Evolutionary conservation across 2,113 vertebrate genomes (phyloP), one percentile per base, ranked within the genome.

Genomic region (Cyphomyrus discorhynchus): DNA sequence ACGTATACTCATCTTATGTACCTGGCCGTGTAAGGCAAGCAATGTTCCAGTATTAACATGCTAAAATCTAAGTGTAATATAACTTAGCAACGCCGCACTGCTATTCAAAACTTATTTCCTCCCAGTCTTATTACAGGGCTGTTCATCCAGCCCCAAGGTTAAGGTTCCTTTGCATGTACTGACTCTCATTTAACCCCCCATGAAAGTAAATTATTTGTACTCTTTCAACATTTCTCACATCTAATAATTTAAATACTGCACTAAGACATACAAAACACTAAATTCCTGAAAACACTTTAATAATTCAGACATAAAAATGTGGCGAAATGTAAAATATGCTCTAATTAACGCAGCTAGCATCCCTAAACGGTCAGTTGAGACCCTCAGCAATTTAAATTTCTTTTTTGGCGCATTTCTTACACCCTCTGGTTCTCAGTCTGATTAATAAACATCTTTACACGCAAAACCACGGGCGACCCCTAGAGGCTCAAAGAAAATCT

Each of bases 401-500:
- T 8, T 11, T 80, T 39, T 39, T 19, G 74, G 15, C 35, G 31
- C 74, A 80, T 19, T 77, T 77, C 70, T 77, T 19, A 17, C 27
- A 80, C 4, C 35, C 74, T 35, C 35, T 0, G 13, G 4, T 19
- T 80, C n/a, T 42, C 74, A 80, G 35, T 39, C 15, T 39, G 15
- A 39, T 77, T 80, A 39, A 49, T 85, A 85, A 49, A 85, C 42
- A 86, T 47, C 19, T 27, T 86, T 27, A 49, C 45, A 86, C 46
- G 27, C 21, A 24, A 82, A 52, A 80, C 91, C 92, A 92, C 88
- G 92, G 93, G 93, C 88, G 94, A 92, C 94, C 94, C 94, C 95
- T 95, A 92, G 92, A 92, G 95, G 94, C 94, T 91, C 91, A 93
- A 93, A 92, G 93, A 92, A 94, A 91, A 93, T 92, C 91, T 91